phyloP scores from a whole-genome alignment of 1,140 invertebrate genomes.

The Potamilus streckersoni region DNA sequence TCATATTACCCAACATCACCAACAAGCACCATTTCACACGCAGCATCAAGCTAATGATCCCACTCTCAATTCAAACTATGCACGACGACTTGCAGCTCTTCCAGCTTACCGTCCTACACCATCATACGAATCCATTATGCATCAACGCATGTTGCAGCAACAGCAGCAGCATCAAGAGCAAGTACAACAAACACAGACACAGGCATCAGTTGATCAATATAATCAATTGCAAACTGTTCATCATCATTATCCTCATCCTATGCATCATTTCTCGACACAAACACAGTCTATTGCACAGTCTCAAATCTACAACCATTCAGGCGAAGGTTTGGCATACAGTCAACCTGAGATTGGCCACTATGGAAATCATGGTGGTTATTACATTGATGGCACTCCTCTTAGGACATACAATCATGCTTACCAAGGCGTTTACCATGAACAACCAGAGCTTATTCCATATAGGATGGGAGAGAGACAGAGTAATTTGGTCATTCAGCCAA shows the following conservation, averaged over 20 bases:
- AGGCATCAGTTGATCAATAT: constrained; percentile 25
- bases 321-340: constrained; percentile 50
- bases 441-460: constrained; percentile 42
- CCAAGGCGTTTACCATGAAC: constrained; percentile 46
- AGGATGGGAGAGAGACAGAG: constrained; percentile 40
- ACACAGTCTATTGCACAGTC: constrained; percentile 45
- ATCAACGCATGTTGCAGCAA: constrained; percentile 67
- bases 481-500: constrained; percentile 61
- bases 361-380: constrained; percentile 17
- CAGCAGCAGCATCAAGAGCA: constrained; percentile 30
- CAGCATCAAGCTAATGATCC: constrained; percentile 25
- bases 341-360: constrained; percentile 54
- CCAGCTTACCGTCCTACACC: constrained; percentile 92
- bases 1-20: constrained; percentile 15
- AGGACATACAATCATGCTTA: constrained; percentile 46
- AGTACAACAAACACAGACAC: constrained; percentile 23
- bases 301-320: constrained; percentile 49
- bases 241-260: constrained; percentile 38
- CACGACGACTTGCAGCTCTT: constrained; percentile 75
- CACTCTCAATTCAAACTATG: constrained; percentile 38
- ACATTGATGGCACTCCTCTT: constrained; percentile 17
- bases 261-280: constrained; percentile 11
- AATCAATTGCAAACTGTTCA: constrained; percentile 26
- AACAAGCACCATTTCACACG: constrained; percentile 5
- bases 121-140: constrained; percentile 93